Conservation (phyloP, 2,797 vertebrate genomes). For the Lagocephalus sceleratus region DNA sequence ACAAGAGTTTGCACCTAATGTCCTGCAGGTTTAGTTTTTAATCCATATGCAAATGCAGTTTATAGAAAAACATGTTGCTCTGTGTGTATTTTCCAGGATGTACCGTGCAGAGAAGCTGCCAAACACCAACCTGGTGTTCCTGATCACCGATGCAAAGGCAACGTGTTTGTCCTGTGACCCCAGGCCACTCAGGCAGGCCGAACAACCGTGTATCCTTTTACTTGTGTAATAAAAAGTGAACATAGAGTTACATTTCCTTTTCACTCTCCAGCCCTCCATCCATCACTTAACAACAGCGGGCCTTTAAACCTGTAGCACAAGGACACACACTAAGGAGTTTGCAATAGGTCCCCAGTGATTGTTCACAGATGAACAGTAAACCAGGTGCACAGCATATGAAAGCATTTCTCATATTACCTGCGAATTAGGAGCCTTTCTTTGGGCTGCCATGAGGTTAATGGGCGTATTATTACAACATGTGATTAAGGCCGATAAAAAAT, state of each 20-base stretch:
- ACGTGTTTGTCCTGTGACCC: conserved; percentile 92
- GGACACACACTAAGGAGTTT: conserved; percentile 48
- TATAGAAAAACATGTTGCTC: conserved; percentile 3
- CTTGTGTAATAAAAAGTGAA: conserved; percentile 38
- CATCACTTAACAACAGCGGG: conserved; percentile 50
- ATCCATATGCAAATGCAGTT: conserved; percentile 1
- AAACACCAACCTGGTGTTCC: conserved; percentile 95
- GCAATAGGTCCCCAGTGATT: conserved; percentile 45
- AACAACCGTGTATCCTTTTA: conserved; percentile 98
- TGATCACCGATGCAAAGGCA: conserved; percentile 92
- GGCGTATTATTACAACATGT: neutral
- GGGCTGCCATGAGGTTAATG: conserved; percentile 40
- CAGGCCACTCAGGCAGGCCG: conserved; percentile 88
- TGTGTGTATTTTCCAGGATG: conserved; percentile 78
- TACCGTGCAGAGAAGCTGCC: conserved; percentile 94
- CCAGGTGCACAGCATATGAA: conserved; percentile 61
- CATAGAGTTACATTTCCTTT: conserved; percentile 37
- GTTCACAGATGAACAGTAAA: conserved; percentile 59
- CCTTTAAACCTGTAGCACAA: conserved; percentile 51
- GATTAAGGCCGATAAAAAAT: neutral
- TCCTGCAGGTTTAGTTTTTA: neutral
- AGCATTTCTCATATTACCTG: conserved; percentile 47
- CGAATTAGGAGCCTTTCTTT: conserved; percentile 38
- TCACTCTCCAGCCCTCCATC: conserved; percentile 43
- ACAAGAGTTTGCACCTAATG: conserved; percentile 5